These are phyloP conservation scores for Grammomys surdaster DNA, from an alignment of 2,113 vertebrate genomes.

Conservation along the genomic window DNA sequence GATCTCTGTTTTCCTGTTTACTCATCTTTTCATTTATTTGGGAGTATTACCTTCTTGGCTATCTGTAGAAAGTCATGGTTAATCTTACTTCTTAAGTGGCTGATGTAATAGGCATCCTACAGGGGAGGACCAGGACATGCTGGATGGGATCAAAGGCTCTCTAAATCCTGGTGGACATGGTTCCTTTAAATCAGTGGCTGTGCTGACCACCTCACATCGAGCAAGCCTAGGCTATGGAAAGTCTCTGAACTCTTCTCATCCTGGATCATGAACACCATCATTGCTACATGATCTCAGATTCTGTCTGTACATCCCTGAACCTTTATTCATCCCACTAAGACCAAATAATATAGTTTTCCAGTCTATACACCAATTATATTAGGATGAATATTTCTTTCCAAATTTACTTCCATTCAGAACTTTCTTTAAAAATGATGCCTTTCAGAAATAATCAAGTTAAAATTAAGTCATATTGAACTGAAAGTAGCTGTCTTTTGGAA, in stretches of 20 bases:
- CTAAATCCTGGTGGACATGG: neutral
- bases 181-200: conserved; percentile 13
- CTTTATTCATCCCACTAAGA: neutral
- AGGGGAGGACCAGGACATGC: neutral
- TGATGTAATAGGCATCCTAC: neutral
- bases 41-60: conserved; percentile 54
- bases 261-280: neutral
- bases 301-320: neutral
- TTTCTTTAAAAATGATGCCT: conserved; percentile 32
- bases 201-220: neutral
- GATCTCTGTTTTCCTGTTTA: conserved; percentile 8
- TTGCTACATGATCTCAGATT: neutral
- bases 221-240: neutral
- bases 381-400: neutral
- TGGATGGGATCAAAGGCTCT: neutral
- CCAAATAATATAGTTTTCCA: neutral
- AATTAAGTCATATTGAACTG: conserved; percentile 17
- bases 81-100: conserved; percentile 25
- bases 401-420: conserved; percentile 5
- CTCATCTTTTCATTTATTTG: conserved; percentile 54
- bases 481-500: neutral
- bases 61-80: conserved; percentile 54
- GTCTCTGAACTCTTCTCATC: neutral
- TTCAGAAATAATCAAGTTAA: conserved; percentile 43
- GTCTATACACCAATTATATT: neutral